Conservation (phyloP, 2,113 vertebrate genomes). For the Condylura cristata region DNA sequence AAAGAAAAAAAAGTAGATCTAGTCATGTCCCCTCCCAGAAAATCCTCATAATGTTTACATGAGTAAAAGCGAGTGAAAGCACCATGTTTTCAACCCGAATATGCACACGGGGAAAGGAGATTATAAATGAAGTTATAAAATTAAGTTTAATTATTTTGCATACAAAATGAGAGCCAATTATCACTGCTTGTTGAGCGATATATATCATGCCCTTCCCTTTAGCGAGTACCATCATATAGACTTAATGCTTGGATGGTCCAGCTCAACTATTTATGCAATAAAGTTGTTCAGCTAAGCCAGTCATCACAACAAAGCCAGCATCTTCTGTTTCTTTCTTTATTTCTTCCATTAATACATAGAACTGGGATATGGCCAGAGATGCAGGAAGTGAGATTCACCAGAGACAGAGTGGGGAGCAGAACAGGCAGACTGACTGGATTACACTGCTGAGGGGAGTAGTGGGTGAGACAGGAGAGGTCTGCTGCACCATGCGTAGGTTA, state of each 20-base stretch:
- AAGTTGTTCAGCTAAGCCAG: too few relatives aligned
- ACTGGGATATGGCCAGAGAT: too few relatives aligned
- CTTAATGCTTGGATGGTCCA: too few relatives aligned
- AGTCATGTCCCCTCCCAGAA: background rate
- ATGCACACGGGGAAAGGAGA: background rate
- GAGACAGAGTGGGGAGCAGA: too few relatives aligned
- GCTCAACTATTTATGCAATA: background rate
- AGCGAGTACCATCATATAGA: background rate
- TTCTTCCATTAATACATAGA: too few relatives aligned
- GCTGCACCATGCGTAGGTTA: too few relatives aligned
- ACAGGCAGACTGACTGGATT: too few relatives aligned
- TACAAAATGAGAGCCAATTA: background rate
- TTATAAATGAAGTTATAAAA: background rate
- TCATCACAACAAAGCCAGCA: too few relatives aligned
- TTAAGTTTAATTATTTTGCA: background rate
- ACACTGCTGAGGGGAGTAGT: too few relatives aligned
- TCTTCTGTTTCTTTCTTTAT: too few relatives aligned
- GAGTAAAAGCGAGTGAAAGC: background rate
- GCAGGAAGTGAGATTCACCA: too few relatives aligned
- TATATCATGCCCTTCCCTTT: background rate
- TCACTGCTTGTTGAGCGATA: background rate
- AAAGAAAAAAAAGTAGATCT: background rate
- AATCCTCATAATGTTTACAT: rapidly evolving
- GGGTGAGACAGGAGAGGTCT: too few relatives aligned
- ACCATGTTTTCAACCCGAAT: background rate